Evolutionary conservation across 2,888 invertebrate genomes (phyloP).

Genomic region (Mylabris sibirica): DNA sequence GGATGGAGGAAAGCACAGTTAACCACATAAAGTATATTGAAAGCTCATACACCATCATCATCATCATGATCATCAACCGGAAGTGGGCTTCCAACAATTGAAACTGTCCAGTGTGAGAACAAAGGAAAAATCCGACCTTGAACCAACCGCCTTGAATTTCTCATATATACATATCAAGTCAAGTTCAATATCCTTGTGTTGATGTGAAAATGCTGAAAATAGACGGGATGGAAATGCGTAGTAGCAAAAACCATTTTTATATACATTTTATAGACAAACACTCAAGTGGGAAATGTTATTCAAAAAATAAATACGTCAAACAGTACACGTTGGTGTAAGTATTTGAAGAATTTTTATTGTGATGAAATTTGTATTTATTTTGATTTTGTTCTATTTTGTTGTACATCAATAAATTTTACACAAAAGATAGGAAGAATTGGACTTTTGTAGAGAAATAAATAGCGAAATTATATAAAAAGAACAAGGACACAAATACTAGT

Average conservation of each 20-base stretch:
- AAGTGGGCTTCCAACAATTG: constrained; percentile 20
- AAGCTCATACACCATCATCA: background rate
- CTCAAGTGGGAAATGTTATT: background rate
- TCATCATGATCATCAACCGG: constrained; percentile 20
- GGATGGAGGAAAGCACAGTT: background rate
- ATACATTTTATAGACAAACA: too few species aligned
- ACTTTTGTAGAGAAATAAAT: background rate
- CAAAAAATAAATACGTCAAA: background rate
- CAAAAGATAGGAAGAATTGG: background rate
- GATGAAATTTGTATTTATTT: background rate
- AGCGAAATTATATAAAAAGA: background rate
- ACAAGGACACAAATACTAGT: constrained; percentile 5
- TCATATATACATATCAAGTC: constrained; percentile 34
- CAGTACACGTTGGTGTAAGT: background rate
- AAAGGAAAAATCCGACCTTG: constrained; percentile 34
- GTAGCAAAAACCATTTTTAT: background rate
- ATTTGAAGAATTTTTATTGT: background rate
- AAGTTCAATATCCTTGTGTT: constrained; percentile 46
- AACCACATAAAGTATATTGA: background rate
- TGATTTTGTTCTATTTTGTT: background rate
- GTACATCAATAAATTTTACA: background rate
- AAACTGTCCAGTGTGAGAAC: constrained; percentile 31
- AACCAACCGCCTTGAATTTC: constrained; percentile 42
- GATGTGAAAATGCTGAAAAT: constrained; percentile 41
- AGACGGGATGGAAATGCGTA: constrained; percentile 24